Base-by-base conservation (phyloP, 2,113 vertebrate genomes). In the Fukomys damarensis region DNA sequence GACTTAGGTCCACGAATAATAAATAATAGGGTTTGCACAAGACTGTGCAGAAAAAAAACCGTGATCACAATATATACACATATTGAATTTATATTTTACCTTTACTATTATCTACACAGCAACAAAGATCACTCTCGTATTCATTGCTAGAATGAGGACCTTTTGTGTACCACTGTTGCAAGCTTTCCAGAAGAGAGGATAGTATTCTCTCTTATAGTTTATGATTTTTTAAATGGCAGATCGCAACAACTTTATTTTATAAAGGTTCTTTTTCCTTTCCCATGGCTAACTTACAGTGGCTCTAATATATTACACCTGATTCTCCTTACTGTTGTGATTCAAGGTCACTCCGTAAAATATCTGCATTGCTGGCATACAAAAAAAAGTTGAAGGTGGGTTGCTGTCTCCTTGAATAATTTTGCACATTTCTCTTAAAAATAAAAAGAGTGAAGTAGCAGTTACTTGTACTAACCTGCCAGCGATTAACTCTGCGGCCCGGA, bases 341-440 rank as follows among this genome's bases (percentile, higher is more conserved):
- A 98, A 97, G 97, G 93, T 96, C 93, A 96, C 84, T 70, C 84
- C 80, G 85, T 85, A 93, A 96, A 94, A 77, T 66, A 94, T 96
- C 49, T 97, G 87, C 94, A 95, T 93, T 87, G 85, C 70, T 88
- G 72, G 91, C 91, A 91, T 84, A 90, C 26, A 77, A 63, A 96
- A 77, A 63, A 96, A 95, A 76, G 83, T 83, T 94, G 85, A 97
- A 97, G 94, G 88, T 98, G 70, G 41, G 68, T 59, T 98, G 49
- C 81, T 95, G 82, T 94, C 96, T 93, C 88, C 95, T 96, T 95
- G 88, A 95, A 96, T 97, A 95, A 92, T 94, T 95, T 92, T 86
- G 30, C 68, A 94, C 91, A 96, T 96, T 95, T 94, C 38, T 96
- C 94, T 95, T 86, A 90, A 91, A 66, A 26, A 89, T 68, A 84